These are phyloP conservation scores for Keiferia lycopersicella DNA, from an alignment of 2,888 invertebrate species.

Conservation along the genomic window DNA sequence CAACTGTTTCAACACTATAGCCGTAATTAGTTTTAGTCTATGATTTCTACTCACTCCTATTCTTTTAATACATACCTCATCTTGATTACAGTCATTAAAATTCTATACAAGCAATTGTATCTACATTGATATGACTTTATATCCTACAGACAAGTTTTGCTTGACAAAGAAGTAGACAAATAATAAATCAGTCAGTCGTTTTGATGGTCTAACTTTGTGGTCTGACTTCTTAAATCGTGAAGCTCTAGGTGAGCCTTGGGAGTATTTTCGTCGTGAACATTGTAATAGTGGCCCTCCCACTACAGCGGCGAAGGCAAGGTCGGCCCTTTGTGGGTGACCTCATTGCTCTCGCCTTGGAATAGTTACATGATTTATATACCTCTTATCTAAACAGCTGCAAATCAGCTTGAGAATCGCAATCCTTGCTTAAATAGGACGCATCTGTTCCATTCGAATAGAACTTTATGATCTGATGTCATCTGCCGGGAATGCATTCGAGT, in stretches of 20 bases:
- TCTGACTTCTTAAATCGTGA: slow-evolving; percentile 24
- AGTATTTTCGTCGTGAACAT: slow-evolving; percentile 42
- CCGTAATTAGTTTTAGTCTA: slow-evolving; percentile 11
- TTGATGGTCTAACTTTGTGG: slow-evolving; percentile 20
- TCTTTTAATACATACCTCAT: neutral
- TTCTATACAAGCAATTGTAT: neutral
- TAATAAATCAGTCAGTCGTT: neutral
- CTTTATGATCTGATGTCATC: slow-evolving; percentile 21
- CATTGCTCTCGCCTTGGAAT: slow-evolving; percentile 77
- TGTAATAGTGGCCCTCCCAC: slow-evolving; percentile 59
- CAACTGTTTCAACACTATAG: slow-evolving; percentile 19
- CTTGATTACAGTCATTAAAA: neutral
- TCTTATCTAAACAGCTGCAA: slow-evolving; percentile 64
- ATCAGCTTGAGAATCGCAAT: slow-evolving; percentile 51
- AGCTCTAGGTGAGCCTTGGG: slow-evolving; percentile 35
- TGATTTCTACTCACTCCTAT: slow-evolving; percentile 10
- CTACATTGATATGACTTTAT: neutral
- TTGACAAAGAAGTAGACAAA: neutral
- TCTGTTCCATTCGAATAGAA: slow-evolving; percentile 32
- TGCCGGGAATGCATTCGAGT: slow-evolving; percentile 23
- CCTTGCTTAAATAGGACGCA: slow-evolving; percentile 42
- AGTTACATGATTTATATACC: slow-evolving; percentile 72
- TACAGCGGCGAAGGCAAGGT: slow-evolving; percentile 68
- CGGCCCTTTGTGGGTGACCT: slow-evolving; percentile 74
- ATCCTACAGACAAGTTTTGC: neutral